These are phyloP conservation scores for Eublepharis macularius DNA, from an alignment of 2,113 vertebrate genomes.

Conservation along the genomic window DNA sequence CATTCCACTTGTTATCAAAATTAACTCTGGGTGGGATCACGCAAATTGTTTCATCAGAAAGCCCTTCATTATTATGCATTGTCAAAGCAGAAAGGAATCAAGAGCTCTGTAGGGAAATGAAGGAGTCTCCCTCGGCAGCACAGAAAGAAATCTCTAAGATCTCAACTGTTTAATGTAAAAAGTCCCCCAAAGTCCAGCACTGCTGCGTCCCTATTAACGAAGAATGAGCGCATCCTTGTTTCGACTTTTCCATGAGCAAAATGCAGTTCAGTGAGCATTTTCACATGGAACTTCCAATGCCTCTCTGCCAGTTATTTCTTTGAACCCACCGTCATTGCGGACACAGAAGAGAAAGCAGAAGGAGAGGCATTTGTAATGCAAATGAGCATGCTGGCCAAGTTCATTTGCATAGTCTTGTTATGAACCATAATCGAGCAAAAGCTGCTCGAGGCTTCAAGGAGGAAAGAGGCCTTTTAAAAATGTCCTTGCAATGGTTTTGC, in stretches of 20 bases:
- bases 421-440: background rate
- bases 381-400: background rate
- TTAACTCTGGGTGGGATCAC: background rate
- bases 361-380: background rate
- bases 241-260: too few relatives aligned
- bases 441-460: background rate
- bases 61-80: background rate
- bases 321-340: background rate
- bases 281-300: background rate
- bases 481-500: background rate
- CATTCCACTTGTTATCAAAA: background rate
- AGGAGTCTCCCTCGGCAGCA: background rate
- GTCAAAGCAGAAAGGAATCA: background rate
- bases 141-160: background rate
- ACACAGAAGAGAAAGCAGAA: background rate
- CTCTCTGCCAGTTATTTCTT: background rate
- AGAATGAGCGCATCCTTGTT: background rate
- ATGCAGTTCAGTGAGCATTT: background rate
- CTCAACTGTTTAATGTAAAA: background rate
- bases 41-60: background rate
- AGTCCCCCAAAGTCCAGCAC: background rate
- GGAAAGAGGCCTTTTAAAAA: background rate
- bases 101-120: background rate
- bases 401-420: background rate
- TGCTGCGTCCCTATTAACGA: background rate